These are phyloP conservation scores for Syngnathoides biaculeatus DNA, from an alignment of 2,113 vertebrate species.

Conservation along the genomic window DNA sequence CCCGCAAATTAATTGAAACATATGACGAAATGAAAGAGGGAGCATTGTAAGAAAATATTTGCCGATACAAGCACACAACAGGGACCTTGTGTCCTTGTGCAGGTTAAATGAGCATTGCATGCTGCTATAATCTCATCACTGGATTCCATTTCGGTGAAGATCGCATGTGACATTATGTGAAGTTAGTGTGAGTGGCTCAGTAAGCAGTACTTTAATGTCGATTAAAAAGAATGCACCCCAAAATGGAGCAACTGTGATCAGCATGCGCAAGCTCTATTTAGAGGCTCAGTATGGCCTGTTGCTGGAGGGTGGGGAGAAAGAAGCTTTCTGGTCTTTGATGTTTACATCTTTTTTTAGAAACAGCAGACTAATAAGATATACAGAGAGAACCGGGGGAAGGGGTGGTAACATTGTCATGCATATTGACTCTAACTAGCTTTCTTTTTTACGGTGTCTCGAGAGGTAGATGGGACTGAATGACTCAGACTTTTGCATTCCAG, in stretches of 20 bases:
- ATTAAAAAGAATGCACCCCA: slow-evolving; percentile 20
- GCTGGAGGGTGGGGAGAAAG: slow-evolving; percentile 22
- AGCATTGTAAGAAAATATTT: slow-evolving; percentile 18
- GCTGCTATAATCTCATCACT: slow-evolving; percentile 39
- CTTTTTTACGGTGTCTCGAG: slow-evolving; percentile 26
- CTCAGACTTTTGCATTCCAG: slow-evolving; percentile 12
- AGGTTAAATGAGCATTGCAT: slow-evolving; percentile 28
- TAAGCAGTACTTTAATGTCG: slow-evolving; percentile 43
- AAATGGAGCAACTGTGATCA: slow-evolving; percentile 10
- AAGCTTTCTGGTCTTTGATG: slow-evolving; percentile 46
- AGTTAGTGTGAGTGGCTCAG: slow-evolving; percentile 31
- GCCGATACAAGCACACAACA: slow-evolving; percentile 2
- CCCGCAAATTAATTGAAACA: background rate
- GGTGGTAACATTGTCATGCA: slow-evolving; percentile 39
- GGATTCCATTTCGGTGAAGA: slow-evolving; percentile 42
- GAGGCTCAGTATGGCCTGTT: slow-evolving; percentile 29
- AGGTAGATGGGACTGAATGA: slow-evolving; percentile 27
- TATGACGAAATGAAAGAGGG: background rate
- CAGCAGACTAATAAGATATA: slow-evolving; percentile 2
- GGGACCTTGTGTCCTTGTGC: slow-evolving; percentile 33
- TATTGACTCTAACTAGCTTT: slow-evolving; percentile 41
- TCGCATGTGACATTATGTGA: slow-evolving; percentile 28
- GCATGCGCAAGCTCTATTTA: slow-evolving; percentile 34
- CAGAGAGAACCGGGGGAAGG: no score
- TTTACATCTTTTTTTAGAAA: slow-evolving; percentile 57